phyloP scores from a whole-genome alignment of 2,797 vertebrate species.

The Fundulus diaphanus region DNA sequence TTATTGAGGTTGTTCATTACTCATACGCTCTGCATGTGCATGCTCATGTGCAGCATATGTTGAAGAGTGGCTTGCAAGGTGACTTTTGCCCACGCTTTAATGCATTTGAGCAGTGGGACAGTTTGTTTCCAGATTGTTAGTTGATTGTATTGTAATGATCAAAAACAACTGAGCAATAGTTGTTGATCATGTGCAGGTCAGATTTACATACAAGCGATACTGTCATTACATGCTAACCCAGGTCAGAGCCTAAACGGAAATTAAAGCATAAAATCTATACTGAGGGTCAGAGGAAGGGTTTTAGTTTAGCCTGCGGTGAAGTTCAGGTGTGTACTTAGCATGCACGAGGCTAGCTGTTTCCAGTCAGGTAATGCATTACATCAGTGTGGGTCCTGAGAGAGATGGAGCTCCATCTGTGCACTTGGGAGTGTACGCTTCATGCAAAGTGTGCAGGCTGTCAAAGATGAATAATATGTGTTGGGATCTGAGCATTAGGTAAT shows the following conservation, averaged over 20 bases:
- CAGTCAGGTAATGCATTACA: background rate
- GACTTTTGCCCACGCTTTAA: constrained; percentile 33
- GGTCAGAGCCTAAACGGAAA: background rate
- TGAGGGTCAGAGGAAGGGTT: background rate
- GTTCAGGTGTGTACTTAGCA: background rate
- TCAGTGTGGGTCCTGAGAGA: constrained; percentile 2
- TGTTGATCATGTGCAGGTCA: background rate
- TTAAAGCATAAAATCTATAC: background rate
- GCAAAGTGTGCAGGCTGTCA: constrained; percentile 77
- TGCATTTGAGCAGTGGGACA: constrained; percentile 17
- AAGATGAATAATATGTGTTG: constrained; percentile 81
- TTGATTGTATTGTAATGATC: constrained; percentile 3
- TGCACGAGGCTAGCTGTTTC: background rate
- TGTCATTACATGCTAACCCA: background rate
- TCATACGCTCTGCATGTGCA: constrained; percentile 60
- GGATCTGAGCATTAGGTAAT: constrained; percentile 83
- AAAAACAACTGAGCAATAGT: background rate
- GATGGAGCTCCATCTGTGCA: constrained; percentile 7
- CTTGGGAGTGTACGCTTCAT: constrained; percentile 53
- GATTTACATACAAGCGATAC: background rate
- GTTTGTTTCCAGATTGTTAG: constrained; percentile 20
- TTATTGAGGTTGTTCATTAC: constrained; percentile 86
- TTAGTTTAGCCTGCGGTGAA: background rate
- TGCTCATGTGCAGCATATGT: constrained; percentile 48
- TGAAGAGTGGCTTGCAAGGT: constrained; percentile 50